These are phyloP conservation scores for Holcopasites calliopsidis DNA, from an alignment of 1,140 invertebrate species.

Conservation along the genomic window DNA sequence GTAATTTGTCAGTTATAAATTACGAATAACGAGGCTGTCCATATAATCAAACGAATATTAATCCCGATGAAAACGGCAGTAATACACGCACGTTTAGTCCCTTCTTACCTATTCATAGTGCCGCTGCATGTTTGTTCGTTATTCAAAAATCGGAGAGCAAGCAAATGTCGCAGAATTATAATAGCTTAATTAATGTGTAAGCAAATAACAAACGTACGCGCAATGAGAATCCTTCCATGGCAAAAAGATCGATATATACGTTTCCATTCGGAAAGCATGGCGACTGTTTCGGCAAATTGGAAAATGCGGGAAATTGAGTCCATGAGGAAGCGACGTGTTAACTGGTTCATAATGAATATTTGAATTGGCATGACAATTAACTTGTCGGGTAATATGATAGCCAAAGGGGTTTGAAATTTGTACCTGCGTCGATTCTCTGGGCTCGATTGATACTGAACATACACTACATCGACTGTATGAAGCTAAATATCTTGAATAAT, in stretches of 20 bases:
- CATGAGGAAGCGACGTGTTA: slow-evolving; percentile 25
- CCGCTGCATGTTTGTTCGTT: neutral
- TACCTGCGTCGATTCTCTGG: neutral
- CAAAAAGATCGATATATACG: slow-evolving; percentile 5
- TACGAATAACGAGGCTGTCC: neutral
- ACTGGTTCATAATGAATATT: slow-evolving; percentile 60
- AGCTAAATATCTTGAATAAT: too few relatives aligned
- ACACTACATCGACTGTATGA: too few relatives aligned
- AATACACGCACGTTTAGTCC: too few relatives aligned
- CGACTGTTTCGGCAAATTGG: slow-evolving; percentile 35
- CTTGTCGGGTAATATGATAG: slow-evolving; percentile 55
- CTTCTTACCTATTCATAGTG: neutral
- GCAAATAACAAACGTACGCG: neutral
- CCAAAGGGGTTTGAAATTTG: slow-evolving; percentile 17
- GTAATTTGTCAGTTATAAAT: neutral
- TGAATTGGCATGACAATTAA: slow-evolving; percentile 63
- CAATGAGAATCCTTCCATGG: neutral
- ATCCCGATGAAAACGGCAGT: neutral
- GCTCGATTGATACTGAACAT: too few relatives aligned
- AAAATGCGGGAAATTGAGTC: slow-evolving; percentile 35
- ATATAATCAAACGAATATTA: neutral
- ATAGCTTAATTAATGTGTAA: neutral
- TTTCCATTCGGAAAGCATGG: slow-evolving; percentile 8
- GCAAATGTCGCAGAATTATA: too few relatives aligned
- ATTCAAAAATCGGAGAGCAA: neutral